Base-by-base conservation (phyloP, 2,797 vertebrate species). In the Muraenolepis orangiensis region DNA sequence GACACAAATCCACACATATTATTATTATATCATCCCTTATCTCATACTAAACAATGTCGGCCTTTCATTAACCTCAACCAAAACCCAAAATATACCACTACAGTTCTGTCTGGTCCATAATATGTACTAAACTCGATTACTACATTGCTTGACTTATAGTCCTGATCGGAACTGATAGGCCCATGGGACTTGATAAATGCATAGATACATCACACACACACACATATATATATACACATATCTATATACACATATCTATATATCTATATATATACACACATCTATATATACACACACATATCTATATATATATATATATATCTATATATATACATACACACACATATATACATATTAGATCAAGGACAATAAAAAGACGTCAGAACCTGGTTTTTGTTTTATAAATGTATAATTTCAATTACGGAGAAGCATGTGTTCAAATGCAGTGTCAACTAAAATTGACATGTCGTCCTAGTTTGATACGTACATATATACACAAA, bases 401-500 rank as follows among this genome's bases (percentile, higher is more conserved):
- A 26, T 26, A 64, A 23, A 64, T 26, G 57, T 64, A 11, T 64
- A 64, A 26, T 64, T 26, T 64, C 2, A 26, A 64, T 64, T 10
- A 64, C 26, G 57, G 66, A 2, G 0, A 31, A 30, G 40, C 13
- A 68, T 69, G 26, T 72, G 76, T 78, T 40, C 68, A 81, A 80
- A 78, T 71, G 31, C 28, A 78, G 46, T n/a, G n/a, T n/a, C n/a
- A 75, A 61, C 20, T 74, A 70, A n/a, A n/a, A 8, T 57, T 77
- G 18, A 61, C 70, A 81, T 64, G 14, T 29, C 74, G 73, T 28
- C 29, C 72, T 12, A 8, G 32, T 76, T 73, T 73, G n/a, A 75
- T 77, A 85, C 20, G 71, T 70, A 32, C 20, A 72, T 70, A 32
- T 83, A 74, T 78, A 87, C 70, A 80, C 36, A 79, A 14, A 78